Evolutionary conservation across 2,797 vertebrate genomes (phyloP).

Genomic region (Champsocephalus esox): DNA sequence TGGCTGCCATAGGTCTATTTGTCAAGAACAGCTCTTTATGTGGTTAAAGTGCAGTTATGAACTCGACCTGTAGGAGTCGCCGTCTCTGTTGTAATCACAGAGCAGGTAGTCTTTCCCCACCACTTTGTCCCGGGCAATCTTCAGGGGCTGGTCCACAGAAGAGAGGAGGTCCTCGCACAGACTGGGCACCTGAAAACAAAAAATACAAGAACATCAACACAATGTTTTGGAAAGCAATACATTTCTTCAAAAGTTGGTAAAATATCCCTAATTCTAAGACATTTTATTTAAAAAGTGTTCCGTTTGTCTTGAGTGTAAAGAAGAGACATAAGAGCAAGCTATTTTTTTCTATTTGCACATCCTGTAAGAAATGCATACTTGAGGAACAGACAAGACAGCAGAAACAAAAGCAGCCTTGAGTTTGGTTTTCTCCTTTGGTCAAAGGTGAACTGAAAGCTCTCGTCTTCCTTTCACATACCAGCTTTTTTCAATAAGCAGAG

Average conservation of each 20-base stretch:
- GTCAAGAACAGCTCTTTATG: not conserved
- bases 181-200: slow-evolving; percentile 89
- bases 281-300: not conserved
- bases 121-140: slow-evolving; percentile 97
- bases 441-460: slow-evolving; percentile 24
- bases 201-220: not conserved
- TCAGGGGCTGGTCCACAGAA: slow-evolving; percentile 98
- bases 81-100: slow-evolving; percentile 99
- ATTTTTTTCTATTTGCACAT: slow-evolving; percentile 21
- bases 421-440: slow-evolving; percentile 36
- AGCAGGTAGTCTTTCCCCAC: slow-evolving; percentile 99
- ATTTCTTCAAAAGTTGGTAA: not conserved
- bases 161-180: slow-evolving; percentile 99
- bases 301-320: not conserved
- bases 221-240: not conserved
- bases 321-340: slow-evolving; percentile 5
- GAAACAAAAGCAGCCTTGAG: slow-evolving; percentile 24
- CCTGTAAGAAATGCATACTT: slow-evolving; percentile 30
- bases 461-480: slow-evolving; percentile 51
- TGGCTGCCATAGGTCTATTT: not conserved
- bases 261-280: slow-evolving; percentile 9
- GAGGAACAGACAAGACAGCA: slow-evolving; percentile 16
- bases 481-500: slow-evolving; percentile 27
- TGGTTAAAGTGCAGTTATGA: slow-evolving; percentile 28
- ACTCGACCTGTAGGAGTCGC: slow-evolving; percentile 95